Evolutionary conservation across 2,797 vertebrate species (phyloP).

Genomic region (Phoebastria nigripes): DNA sequence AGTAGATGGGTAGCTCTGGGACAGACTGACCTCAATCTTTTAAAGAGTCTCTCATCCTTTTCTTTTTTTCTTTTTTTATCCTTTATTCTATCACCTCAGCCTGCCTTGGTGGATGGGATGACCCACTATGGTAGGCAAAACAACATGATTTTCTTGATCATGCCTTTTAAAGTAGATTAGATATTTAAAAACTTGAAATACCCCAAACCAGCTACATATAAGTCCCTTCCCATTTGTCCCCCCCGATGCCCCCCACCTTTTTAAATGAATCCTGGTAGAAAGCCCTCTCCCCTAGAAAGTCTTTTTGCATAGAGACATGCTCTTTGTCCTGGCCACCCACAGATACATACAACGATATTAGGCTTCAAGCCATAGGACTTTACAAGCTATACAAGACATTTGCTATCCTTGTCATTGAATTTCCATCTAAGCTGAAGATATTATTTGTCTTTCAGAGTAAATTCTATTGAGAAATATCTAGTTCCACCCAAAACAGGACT

Average conservation of each 20-base stretch:
- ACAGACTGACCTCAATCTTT: neutral
- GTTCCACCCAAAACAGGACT: neutral
- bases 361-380: neutral
- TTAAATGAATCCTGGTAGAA: neutral
- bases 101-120: neutral
- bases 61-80: neutral
- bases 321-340: neutral
- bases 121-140: neutral
- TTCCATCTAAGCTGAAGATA: neutral
- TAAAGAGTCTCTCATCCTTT: neutral
- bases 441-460: neutral
- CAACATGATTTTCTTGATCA: fast-evolving
- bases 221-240: fast-evolving
- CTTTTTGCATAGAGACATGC: neutral
- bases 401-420: neutral
- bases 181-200: neutral
- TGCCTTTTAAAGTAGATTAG: neutral
- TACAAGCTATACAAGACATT: neutral
- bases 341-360: neutral
- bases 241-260: too few relatives aligned
- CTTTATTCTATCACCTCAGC: neutral
- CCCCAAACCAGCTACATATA: fast-evolving
- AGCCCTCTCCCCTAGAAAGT: neutral
- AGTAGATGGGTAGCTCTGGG: neutral
- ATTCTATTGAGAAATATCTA: neutral